Evolutionary conservation across 1,140 invertebrate genomes (phyloP).

Genomic region (Rhysida immarginata): DNA sequence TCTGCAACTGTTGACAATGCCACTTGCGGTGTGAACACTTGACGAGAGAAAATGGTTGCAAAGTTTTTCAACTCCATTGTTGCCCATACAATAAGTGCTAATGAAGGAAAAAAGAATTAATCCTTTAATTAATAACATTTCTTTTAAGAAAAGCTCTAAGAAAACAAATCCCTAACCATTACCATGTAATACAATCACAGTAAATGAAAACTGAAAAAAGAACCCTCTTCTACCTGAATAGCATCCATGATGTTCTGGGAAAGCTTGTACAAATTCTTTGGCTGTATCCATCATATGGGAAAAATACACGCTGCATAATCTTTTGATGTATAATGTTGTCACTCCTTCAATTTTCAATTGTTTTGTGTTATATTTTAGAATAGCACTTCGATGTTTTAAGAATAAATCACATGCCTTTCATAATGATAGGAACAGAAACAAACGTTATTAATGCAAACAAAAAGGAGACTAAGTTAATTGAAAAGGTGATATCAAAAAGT

Average conservation of each 20-base stretch:
- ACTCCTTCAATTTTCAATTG: conserved; percentile 76
- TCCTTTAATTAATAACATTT: too few relatives aligned
- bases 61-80: conserved; percentile 65
- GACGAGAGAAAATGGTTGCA: conserved; percentile 67
- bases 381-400: conserved; percentile 62
- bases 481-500: not conserved
- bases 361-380: conserved; percentile 65
- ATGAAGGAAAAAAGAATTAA: too few relatives aligned
- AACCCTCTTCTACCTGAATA: too few relatives aligned
- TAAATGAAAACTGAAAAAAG: too few relatives aligned
- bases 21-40: conserved; percentile 83
- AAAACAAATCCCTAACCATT: too few relatives aligned
- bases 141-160: too few relatives aligned
- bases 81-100: conserved; percentile 83
- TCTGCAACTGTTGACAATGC: conserved; percentile 66
- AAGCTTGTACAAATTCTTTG: conserved; percentile 66
- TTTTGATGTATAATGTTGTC: conserved; percentile 64
- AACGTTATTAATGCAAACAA: too few relatives aligned
- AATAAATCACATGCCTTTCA: conserved; percentile 64
- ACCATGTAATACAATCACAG: too few relatives aligned
- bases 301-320: conserved; percentile 74
- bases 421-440: not conserved
- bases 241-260: conserved; percentile 41
- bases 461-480: too few relatives aligned
- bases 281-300: conserved; percentile 72